A percentile compares a stretch with the other conserved stretches of the same genome.
These are phyloP conservation scores for Ichneumoninae sp. DNA, from an alignment of 2,888 invertebrate genomes.

Conservation along the genomic window DNA sequence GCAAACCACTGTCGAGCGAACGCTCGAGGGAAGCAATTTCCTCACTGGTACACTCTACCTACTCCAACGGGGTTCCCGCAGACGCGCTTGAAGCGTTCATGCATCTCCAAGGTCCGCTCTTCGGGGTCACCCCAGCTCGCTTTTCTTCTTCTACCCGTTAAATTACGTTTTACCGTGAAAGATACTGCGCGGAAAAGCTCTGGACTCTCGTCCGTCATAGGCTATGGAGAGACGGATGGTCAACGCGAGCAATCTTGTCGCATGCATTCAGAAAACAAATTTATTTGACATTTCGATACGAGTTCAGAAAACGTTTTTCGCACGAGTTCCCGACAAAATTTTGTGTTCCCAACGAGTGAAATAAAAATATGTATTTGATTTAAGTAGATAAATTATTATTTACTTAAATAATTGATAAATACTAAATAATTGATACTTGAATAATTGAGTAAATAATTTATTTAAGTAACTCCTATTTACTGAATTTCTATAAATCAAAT, in stretches of 20 bases:
- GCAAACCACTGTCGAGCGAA: constrained; percentile 52
- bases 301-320: too few species aligned
- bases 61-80: constrained; percentile 44
- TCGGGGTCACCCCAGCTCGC: constrained; percentile 30
- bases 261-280: neutral
- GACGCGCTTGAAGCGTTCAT: constrained; percentile 63
- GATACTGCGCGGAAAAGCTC: constrained; percentile 48
- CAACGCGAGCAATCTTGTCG: constrained; percentile 23
- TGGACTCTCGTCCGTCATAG: constrained; percentile 47
- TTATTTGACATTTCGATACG: too few species aligned
- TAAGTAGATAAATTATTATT: too few species aligned
- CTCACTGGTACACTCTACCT: constrained; percentile 48
- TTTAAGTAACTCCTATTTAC: too few species aligned
- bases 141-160: constrained; percentile 54
- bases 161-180: constrained; percentile 67
- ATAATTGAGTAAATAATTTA: too few species aligned
- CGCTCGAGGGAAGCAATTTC: constrained; percentile 62
- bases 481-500: too few species aligned
- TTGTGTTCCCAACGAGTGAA: too few species aligned
- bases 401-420: too few species aligned
- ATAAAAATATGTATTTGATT: too few species aligned
- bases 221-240: constrained; percentile 38
- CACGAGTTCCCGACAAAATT: too few species aligned
- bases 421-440: too few species aligned
- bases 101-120: constrained; percentile 66